Percentiles rank a stretch among this genome's conserved stretches.
These are phyloP conservation scores for Drosophila tripunctata DNA, from an alignment of 2,888 invertebrate species.

Conservation along the genomic window DNA sequence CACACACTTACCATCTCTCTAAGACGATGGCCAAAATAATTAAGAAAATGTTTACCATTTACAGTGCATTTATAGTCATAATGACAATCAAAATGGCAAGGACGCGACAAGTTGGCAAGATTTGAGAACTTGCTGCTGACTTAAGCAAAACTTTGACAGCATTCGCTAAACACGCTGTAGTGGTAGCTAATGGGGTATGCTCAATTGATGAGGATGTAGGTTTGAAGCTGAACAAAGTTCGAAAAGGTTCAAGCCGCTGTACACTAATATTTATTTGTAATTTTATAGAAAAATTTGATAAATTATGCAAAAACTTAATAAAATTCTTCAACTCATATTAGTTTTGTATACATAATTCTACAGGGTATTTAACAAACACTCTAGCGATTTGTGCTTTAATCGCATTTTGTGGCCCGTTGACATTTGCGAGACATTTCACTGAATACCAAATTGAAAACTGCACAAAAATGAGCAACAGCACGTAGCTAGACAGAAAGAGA, in stretches of 20 bases:
- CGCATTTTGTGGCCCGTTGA: constrained; percentile 48
- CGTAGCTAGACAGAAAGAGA: constrained; percentile 10
- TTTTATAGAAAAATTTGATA: too few species aligned
- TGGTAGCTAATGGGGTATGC: background rate
- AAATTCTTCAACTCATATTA: background rate
- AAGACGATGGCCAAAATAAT: constrained; percentile 56
- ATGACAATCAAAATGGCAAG: constrained; percentile 45
- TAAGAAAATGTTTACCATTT: constrained; percentile 69
- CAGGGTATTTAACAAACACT: constrained; percentile 17
- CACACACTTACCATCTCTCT: background rate
- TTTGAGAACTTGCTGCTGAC: constrained; percentile 46
- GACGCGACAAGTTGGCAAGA: constrained; percentile 27
- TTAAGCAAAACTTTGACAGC: constrained; percentile 30
- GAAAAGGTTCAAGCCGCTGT: too few species aligned
- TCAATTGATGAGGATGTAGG: background rate
- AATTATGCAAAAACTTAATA: background rate
- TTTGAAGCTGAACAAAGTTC: too few species aligned
- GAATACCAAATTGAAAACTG: constrained; percentile 57
- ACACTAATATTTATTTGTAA: too few species aligned
- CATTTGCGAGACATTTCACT: constrained; percentile 59
- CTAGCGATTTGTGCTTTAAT: background rate
- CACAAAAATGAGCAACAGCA: constrained; percentile 56
- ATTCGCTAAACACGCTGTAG: background rate
- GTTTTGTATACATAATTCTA: background rate
- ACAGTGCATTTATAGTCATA: constrained; percentile 43